These are phyloP conservation scores for Alloscopus bannaensis DNA, from an alignment of 2,888 invertebrate genomes.

Conservation along the genomic window DNA sequence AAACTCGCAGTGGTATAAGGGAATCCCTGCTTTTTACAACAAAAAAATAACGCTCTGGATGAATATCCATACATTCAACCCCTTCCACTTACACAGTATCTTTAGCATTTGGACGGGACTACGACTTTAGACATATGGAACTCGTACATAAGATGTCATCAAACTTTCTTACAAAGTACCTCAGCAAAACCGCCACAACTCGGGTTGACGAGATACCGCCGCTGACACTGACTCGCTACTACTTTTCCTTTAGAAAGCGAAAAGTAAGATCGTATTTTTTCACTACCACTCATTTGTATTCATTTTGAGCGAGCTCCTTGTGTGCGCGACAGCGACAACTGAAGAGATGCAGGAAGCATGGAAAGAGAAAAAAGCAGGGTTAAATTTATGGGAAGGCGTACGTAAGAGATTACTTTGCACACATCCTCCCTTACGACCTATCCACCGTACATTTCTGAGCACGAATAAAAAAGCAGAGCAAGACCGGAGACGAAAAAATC, in stretches of 20 bases:
- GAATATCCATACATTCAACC: no score
- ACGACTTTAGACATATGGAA: no score
- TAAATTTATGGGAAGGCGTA: conserved; percentile 31
- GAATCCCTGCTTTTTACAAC: no score
- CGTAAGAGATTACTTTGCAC: conserved; percentile 21
- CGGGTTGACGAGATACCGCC: conserved; percentile 27
- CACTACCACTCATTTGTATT: conserved; percentile 42
- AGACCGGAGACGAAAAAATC: no score
- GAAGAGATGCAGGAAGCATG: conserved; percentile 14
- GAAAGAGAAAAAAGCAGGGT: conserved; percentile 11
- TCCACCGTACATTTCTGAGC: no score
- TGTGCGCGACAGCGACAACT: conserved; percentile 38
- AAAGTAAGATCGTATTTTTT: background rate
- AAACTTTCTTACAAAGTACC: no score
- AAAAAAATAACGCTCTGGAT: no score
- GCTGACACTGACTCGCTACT: conserved; percentile 17
- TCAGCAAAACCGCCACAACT: conserved; percentile 12
- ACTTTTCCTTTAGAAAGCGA: background rate
- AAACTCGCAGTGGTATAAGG: no score
- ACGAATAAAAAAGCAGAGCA: no score
- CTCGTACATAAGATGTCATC: no score
- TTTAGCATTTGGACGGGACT: no score
- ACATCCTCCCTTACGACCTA: background rate
- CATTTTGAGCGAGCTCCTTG: conserved; percentile 29
- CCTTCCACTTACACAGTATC: no score